Evolutionary conservation across 2,113 vertebrate genomes (phyloP).

Genomic region (Crotalus tigris): DNA sequence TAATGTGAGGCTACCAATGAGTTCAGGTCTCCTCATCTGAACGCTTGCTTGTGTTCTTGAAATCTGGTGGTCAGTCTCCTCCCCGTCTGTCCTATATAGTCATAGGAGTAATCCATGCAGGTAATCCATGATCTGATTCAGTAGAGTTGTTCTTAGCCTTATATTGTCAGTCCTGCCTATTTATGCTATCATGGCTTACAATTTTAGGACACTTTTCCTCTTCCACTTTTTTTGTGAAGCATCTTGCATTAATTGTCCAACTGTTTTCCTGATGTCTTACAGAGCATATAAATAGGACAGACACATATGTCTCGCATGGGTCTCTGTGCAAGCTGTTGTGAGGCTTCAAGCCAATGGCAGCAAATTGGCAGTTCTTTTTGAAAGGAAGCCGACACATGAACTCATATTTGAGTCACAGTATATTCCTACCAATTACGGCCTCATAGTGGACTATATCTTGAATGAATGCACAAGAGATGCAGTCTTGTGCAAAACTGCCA

Average conservation of each 20-base stretch:
- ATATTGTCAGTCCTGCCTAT: neutral
- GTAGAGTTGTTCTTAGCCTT: neutral
- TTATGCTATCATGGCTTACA: neutral
- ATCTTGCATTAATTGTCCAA: neutral
- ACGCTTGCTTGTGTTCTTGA: neutral
- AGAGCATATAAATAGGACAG: neutral
- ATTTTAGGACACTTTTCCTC: neutral
- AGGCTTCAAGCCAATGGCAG: neutral
- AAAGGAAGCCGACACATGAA: neutral
- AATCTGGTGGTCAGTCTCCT: neutral
- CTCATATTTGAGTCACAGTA: neutral
- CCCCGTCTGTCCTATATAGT: neutral
- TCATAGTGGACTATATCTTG: neutral
- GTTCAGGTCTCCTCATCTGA: neutral
- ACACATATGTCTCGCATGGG: accelerated
- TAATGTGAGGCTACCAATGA: neutral
- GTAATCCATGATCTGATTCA: neutral
- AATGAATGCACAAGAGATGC: neutral
- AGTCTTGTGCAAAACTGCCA: neutral
- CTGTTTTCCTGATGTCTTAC: neutral
- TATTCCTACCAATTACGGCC: neutral
- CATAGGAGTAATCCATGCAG: neutral
- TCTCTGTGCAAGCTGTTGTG: accelerated
- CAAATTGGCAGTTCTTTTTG: neutral
- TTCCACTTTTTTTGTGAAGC: neutral